Evolutionary conservation across 2,797 vertebrate genomes (phyloP), one percentile per base, ranked within the genome.

Genomic region (Chaetodon trifasciatus): DNA sequence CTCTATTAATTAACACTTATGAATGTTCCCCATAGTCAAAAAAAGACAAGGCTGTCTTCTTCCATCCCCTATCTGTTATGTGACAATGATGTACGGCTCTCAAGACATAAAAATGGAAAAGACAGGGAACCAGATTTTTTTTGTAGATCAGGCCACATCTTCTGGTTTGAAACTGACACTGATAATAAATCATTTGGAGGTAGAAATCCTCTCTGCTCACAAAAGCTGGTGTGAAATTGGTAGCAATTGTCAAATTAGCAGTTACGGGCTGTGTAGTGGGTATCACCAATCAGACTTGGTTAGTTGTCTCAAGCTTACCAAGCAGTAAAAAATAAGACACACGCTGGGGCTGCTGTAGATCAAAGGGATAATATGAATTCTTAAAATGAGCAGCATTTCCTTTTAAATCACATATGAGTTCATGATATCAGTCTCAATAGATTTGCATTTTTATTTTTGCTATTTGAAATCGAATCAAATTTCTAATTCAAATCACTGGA

Each of bases 1-100:
- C 83, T 76, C 68, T 79, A 87, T 89, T 90, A 86, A 92, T 92
- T 91, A 92, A 86, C 83, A 81, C 66, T 81, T 83, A 67, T 77
- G 66, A 78, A 88, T 81, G 67, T 72, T 86, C 61, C 69, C 74
- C 61, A 60, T 19, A 63, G 71, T 66, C 87, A 82, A 78, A 78
- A 83, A 78, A 77, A 47, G 78, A 86, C 71, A 82, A 76, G 74
- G 64, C 71, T 53, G 60, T 55, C 60, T 85, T 76, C 50, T 74
- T 84, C 70, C 73, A 64, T 87, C 85, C 71, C 66, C 55, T 74
- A 80, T 91, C 85, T 84, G 46, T 76, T 86, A 70, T 69, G 40
- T 78, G 88, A 89, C 89, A 91, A 83, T 89, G 88, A 92, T 89
- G 77, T 81, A 88, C 68, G 57, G 78, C 87, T 85, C 63, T 80